Percentiles rank a stretch among this genome's conserved stretches.
Evolutionary conservation across 2,797 vertebrate species (phyloP).

Genomic region (Oreochromis grahami): DNA sequence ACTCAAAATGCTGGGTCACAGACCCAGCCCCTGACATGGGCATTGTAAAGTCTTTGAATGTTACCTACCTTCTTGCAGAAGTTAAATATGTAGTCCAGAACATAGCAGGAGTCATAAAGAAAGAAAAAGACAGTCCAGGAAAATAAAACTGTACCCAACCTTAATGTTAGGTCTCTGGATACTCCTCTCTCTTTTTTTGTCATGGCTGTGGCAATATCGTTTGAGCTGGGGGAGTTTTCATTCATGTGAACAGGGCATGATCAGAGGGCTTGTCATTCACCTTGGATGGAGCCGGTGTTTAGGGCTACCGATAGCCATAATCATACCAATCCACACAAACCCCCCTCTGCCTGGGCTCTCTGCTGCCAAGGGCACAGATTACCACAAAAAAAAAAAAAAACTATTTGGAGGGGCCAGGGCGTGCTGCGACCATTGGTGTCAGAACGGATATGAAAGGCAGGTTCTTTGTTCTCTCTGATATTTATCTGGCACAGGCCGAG

Average conservation of each 20-base stretch:
- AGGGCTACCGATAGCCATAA: slow-evolving; percentile 47
- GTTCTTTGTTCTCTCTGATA: slow-evolving; percentile 51
- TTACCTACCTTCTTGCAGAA: not conserved
- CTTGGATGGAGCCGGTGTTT: slow-evolving; percentile 51
- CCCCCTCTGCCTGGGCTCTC: slow-evolving; percentile 1
- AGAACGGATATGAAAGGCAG: slow-evolving; percentile 28
- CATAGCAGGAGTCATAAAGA: not conserved
- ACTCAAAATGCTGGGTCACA: fast-evolving
- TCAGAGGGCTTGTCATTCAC: slow-evolving; percentile 33
- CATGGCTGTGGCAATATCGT: not conserved
- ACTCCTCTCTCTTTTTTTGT: not conserved
- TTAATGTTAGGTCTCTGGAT: not conserved
- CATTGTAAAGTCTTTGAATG: not conserved
- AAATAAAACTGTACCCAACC: not conserved
- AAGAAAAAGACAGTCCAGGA: not conserved
- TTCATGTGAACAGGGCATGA: slow-evolving; percentile 1
- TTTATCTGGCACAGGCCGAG: slow-evolving; percentile 29
- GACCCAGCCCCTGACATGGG: fast-evolving
- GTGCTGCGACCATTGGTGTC: not conserved
- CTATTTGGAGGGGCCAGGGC: slow-evolving; percentile 17
- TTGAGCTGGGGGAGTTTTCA: not conserved
- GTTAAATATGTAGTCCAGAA: not conserved
- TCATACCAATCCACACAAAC: slow-evolving; percentile 43
- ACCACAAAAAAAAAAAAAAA: not conserved
- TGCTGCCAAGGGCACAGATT: slow-evolving; percentile 43